These are phyloP conservation scores for Trichopria drosophilae DNA, from an alignment of 2,888 invertebrate genomes.

Conservation along the genomic window DNA sequence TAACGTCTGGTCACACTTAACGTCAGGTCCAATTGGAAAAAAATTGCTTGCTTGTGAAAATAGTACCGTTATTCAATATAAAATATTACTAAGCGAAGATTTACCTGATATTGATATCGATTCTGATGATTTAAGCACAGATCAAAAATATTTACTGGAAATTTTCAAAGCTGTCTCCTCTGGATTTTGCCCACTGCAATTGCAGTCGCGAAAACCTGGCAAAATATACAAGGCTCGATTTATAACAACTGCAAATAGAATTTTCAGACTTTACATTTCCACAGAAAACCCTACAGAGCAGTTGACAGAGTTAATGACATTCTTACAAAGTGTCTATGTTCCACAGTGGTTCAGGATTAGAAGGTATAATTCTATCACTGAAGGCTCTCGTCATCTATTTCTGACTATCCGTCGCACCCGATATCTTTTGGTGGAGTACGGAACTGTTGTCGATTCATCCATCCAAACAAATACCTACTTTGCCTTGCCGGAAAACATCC, in stretches of 20 bases:
- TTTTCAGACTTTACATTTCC: conserved; percentile 5
- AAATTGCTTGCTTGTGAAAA: background rate
- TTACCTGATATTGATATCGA: background rate
- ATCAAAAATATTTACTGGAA: too few species aligned
- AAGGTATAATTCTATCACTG: too few species aligned
- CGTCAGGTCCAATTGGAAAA: background rate
- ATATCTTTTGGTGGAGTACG: too few species aligned
- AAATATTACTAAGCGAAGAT: background rate
- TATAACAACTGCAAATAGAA: background rate
- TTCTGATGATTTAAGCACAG: background rate
- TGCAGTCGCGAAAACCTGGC: conserved; percentile 4
- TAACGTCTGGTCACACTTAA: too few species aligned
- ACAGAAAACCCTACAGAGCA: background rate
- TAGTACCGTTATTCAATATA: background rate
- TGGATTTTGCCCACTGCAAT: conserved; percentile 4
- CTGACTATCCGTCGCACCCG: too few species aligned
- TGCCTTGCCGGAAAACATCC: too few species aligned
- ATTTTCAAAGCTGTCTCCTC: background rate
- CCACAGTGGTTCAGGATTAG: too few species aligned
- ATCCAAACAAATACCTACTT: too few species aligned
- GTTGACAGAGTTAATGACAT: too few species aligned
- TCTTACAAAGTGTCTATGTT: too few species aligned
- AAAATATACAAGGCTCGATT: background rate
- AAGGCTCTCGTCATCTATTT: too few species aligned
- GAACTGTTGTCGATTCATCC: too few species aligned